Evolutionary conservation across 2,797 vertebrate species (phyloP).

Genomic region (Todus mexicanus): DNA sequence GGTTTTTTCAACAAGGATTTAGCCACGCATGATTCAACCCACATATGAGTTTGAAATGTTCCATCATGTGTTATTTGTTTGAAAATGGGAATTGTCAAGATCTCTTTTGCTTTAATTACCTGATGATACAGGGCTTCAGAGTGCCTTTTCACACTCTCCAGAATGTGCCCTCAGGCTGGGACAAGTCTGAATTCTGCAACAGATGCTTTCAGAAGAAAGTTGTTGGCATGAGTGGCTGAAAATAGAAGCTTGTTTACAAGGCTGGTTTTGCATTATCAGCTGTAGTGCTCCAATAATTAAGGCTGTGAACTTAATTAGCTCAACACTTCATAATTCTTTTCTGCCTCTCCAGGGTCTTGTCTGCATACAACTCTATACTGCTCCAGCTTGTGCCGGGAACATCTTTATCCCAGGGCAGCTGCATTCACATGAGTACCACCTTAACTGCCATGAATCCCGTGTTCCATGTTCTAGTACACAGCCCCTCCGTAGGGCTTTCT

Average conservation of each 20-base stretch:
- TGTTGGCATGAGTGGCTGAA: conserved; percentile 54
- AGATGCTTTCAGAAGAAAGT: conserved; percentile 49
- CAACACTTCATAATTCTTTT: conserved; percentile 65
- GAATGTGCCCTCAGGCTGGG: conserved; percentile 4
- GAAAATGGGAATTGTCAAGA: conserved; percentile 8
- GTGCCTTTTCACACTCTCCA: background rate
- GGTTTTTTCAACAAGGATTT: background rate
- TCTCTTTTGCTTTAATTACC: conserved; percentile 38
- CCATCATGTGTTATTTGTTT: conserved; percentile 44
- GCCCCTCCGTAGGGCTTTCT: background rate
- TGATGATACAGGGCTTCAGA: background rate
- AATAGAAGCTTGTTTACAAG: conserved; percentile 64
- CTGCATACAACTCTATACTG: background rate
- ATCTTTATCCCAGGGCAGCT: background rate
- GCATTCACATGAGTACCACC: background rate
- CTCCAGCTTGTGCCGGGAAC: background rate
- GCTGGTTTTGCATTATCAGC: conserved; percentile 64
- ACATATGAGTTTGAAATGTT: conserved; percentile 17
- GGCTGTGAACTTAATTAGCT: conserved; percentile 68
- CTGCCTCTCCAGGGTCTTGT: conserved; percentile 29
- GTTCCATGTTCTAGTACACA: background rate
- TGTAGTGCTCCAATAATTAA: conserved; percentile 65
- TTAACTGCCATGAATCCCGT: background rate
- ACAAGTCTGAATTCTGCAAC: background rate
- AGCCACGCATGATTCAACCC: background rate